Evolutionary conservation across 2,113 vertebrate species (phyloP).

Genomic region (Theristicus caerulescens): DNA sequence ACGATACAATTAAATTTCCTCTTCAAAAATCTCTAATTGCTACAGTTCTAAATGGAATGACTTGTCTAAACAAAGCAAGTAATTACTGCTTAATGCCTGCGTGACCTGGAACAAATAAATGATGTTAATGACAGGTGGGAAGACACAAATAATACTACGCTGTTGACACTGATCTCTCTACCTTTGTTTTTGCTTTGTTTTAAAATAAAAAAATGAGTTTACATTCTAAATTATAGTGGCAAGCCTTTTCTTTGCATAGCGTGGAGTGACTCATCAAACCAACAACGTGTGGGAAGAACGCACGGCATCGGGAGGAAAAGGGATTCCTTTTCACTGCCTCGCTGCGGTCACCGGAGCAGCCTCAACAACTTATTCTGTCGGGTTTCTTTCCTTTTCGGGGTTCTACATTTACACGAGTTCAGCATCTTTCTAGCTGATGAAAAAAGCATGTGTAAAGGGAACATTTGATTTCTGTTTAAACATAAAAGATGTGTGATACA

Average conservation of each 20-base stretch:
- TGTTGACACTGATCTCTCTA: neutral
- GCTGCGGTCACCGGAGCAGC: neutral
- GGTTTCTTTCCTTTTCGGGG: neutral
- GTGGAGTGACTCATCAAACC: neutral
- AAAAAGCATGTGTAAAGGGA: neutral
- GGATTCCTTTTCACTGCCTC: neutral
- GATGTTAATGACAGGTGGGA: neutral
- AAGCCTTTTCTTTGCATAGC: neutral
- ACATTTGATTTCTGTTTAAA: neutral
- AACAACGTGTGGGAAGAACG: neutral
- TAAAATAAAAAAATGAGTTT: neutral
- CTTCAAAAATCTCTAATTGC: constrained; percentile 1
- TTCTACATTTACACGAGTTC: neutral
- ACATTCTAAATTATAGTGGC: neutral
- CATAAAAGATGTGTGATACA: neutral
- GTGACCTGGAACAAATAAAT: constrained; percentile 15
- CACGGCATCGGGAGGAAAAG: neutral
- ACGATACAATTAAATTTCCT: neutral
- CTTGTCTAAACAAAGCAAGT: constrained; percentile 35
- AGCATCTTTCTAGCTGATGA: neutral
- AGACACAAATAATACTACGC: neutral
- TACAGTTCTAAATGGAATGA: neutral
- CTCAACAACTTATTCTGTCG: neutral
- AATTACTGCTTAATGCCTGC: constrained; percentile 21
- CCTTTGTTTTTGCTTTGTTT: neutral